Evolutionary conservation across 2,113 vertebrate genomes (phyloP), one percentile per base, ranked within the genome.

Genomic region (Phyllopteryx taeniolatus): DNA sequence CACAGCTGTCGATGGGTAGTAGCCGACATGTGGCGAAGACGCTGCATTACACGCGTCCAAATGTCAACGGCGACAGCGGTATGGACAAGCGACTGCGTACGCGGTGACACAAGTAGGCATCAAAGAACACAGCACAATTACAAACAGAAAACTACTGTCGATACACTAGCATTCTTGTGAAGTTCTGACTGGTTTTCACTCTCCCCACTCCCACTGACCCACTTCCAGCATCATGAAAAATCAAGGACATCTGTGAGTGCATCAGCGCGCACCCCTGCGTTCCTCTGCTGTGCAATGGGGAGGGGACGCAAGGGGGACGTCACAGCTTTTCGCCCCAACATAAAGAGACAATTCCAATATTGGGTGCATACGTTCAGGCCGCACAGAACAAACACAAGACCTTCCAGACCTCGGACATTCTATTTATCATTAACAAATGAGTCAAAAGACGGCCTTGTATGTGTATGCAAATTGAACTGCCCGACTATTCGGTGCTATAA

Each of bases 151-250:
- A 27, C 56, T 63, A 27, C 9, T 56, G 0, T 13, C 6, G 3
- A 5, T 39, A 27, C 27, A 27, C 27, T 1, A 27, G 27, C 35
- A 39, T 39, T 39, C 35, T 39, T 6, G 35, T 3, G 0, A 39
- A 39, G 4, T 39, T 39, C 35, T 39, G 27, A 27, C 27, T 27
- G 35, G 35, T 39, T 39, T 39, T 39, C 35, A 39, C 27, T 27
- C 27, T 27, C 27, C 27, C 27, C 27, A 27, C 27, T 27, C 62
- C 74, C 57, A 73, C 73, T 88, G 83, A 88, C 86, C 82, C 72
- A 87, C 80, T 86, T 88, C 53, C 44, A 76, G 35, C 17, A 57
- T 80, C 80, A 89, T 86, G 46, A 84, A 88, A 83, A 78, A 89
- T 87, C 72, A 80, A 87, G 7, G 53, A 42, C 31, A 12, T 35